phyloP scores from a whole-genome alignment of 1,140 invertebrate species.

The Yoshiicerus persimilis region DNA sequence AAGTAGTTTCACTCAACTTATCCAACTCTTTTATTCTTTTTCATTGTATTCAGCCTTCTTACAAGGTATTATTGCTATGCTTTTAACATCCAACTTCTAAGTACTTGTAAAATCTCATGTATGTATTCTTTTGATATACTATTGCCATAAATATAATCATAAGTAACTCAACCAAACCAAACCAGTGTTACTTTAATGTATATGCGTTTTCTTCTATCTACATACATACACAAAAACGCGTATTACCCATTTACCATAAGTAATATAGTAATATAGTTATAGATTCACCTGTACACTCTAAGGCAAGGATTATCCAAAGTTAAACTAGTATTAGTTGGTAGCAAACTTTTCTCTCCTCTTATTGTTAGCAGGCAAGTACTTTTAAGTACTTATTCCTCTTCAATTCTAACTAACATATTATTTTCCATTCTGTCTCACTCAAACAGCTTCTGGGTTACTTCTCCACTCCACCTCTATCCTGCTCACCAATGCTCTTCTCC shows the following conservation, averaged over 20 bases:
- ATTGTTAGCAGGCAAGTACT: not conserved
- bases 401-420: slow-evolving; percentile 13
- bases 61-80: not conserved
- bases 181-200: not conserved
- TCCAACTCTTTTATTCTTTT: not conserved
- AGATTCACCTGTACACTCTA: not conserved
- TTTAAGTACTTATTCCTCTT: slow-evolving; percentile 10
- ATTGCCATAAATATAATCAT: not conserved
- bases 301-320: not conserved
- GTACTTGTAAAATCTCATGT: not conserved
- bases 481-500: not conserved
- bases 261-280: not conserved
- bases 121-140: not conserved
- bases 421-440: slow-evolving; percentile 19
- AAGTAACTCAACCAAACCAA: not conserved
- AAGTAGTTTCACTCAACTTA: not conserved
- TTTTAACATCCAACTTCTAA: not conserved
- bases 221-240: not conserved
- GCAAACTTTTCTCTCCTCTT: not conserved
- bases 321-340: not conserved
- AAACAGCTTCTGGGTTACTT: slow-evolving; percentile 19
- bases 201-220: no score
- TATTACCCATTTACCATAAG: not conserved
- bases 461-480: not conserved
- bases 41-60: not conserved